These are phyloP conservation scores for Heliconius erato DNA, from an alignment of 2,888 invertebrate genomes.

Conservation along the genomic window DNA sequence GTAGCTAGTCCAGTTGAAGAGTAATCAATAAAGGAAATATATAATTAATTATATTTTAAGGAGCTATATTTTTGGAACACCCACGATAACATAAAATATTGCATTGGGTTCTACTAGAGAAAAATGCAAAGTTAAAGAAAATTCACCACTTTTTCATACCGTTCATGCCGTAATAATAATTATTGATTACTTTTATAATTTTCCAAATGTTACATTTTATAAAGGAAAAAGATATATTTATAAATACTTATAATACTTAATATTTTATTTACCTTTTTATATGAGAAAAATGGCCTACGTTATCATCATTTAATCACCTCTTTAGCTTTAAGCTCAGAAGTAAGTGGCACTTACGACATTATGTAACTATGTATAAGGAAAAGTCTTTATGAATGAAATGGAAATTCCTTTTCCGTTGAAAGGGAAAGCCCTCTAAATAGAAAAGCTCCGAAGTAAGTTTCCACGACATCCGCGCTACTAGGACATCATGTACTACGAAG, in stretches of 20 bases:
- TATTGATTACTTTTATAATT: not conserved
- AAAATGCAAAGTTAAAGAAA: too few species aligned
- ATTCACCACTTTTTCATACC: too few species aligned
- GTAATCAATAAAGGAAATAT: not conserved
- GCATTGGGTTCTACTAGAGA: too few species aligned
- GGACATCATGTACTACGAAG: constrained; percentile 54
- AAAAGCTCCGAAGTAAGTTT: constrained; percentile 66
- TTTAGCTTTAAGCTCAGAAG: not conserved
- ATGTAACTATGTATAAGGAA: not conserved
- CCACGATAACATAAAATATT: too few species aligned
- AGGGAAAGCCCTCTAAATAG: constrained; percentile 36
- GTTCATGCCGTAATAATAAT: not conserved
- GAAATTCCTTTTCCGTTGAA: constrained; percentile 40
- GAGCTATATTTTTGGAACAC: too few species aligned
- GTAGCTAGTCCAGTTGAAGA: not conserved
- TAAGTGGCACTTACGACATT: not conserved
- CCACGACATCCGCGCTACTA: constrained; percentile 70
- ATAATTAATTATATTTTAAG: too few species aligned
- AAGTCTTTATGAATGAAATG: not conserved
- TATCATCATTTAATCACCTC: too few species aligned
- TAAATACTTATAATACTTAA: not conserved
- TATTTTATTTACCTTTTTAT: not conserved
- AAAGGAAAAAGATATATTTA: too few species aligned
- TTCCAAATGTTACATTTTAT: not conserved
- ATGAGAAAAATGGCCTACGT: not conserved